These are phyloP conservation scores for Balaeniceps rex DNA, from an alignment of 2,113 vertebrate species.

Conservation along the genomic window DNA sequence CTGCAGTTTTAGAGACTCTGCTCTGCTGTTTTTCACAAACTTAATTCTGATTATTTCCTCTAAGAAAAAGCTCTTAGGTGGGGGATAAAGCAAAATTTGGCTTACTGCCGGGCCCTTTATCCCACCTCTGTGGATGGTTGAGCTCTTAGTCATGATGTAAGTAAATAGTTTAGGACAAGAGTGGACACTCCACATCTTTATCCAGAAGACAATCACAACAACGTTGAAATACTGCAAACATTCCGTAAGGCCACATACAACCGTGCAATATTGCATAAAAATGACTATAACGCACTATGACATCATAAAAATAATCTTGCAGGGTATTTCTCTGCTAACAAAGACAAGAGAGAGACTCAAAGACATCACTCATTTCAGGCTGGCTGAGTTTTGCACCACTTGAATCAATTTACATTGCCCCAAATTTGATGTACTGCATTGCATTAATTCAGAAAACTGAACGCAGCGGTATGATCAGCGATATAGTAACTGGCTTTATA, in stretches of 20 bases:
- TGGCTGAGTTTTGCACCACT: background rate
- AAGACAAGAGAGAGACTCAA: background rate
- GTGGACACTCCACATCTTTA: background rate
- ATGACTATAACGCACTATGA: background rate
- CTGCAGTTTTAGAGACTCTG: background rate
- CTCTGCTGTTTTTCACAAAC: background rate
- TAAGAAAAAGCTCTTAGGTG: background rate
- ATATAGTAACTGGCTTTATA: background rate
- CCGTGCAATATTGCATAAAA: background rate
- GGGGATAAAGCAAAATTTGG: background rate
- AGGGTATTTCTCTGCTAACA: background rate
- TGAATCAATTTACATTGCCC: background rate
- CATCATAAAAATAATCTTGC: background rate
- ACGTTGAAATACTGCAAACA: background rate
- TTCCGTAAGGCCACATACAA: background rate
- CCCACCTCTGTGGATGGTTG: background rate
- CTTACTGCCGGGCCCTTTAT: background rate
- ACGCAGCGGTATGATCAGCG: background rate
- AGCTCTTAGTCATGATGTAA: background rate
- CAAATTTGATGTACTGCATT: background rate
- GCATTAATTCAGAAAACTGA: background rate
- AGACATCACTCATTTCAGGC: background rate
- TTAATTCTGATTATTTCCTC: background rate
- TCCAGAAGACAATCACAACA: background rate
- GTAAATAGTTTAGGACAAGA: background rate